Base-by-base conservation (phyloP, 2,888 invertebrate species). In the Maniola hyperantus region DNA sequence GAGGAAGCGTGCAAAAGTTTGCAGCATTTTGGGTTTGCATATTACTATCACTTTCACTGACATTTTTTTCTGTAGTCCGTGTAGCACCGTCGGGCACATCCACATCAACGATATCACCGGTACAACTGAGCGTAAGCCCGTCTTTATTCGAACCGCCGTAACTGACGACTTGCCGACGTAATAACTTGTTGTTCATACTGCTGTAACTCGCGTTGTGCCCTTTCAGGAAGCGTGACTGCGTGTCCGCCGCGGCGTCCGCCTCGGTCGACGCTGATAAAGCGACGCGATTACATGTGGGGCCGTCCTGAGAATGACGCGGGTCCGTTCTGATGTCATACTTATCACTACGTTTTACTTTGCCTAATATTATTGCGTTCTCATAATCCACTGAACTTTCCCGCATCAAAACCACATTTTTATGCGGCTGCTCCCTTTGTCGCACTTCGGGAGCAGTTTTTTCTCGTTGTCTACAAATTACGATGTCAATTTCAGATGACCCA, bases 1-100 rank as follows among this genome's bases (percentile, higher is more conserved):
- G 88, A 1, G 96, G 96, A 63, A 96, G 84, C 6, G 96, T 96
- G 82, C 96, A 96, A 81, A 96, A 96, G 80, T 95, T 95, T 1
- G 94, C 92, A 5, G 94, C 89, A 64, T 88, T 93, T 48, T 87
- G 85, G 48, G 87, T 84, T 75, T 88, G 87, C 67, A 83, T 80
- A 74, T 55, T 55, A 20, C 20, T 55, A 57, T 88, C 89, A 80
- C 81, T 83, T 75, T 87, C 87, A 85, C 84, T 82, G 63, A 87
- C 83, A 72, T 83, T 78, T 76, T 81, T 85, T 51, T 87, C 86
- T 76, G 84, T 83, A 72, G 77, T 81, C 68, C 83, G 80, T 61
- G 85, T 83, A n/a, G 79, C 80, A 71, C 83, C 78, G 72, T 88
- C 91, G 5, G 89, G 88, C 60, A 83, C 83, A 72, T 89, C 93